These are phyloP conservation scores for Drosophila lacteicornis DNA, from an alignment of 1,140 invertebrate genomes.

Conservation along the genomic window DNA sequence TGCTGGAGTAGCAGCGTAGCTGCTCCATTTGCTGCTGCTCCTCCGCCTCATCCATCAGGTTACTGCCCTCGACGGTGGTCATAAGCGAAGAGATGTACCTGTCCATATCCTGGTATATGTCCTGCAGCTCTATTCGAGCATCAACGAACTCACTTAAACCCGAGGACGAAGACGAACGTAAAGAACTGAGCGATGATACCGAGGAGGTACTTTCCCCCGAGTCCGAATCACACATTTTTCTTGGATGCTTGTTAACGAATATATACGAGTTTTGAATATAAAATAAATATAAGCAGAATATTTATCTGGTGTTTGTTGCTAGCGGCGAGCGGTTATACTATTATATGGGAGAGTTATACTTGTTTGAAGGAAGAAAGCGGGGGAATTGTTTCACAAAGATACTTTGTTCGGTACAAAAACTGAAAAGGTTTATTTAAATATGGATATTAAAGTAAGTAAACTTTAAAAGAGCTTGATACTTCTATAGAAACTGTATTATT, in stretches of 20 bases:
- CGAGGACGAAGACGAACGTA: slow-evolving; percentile 18
- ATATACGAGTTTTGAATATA: slow-evolving; percentile 1
- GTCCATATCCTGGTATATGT: slow-evolving; percentile 47
- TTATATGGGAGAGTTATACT: neutral
- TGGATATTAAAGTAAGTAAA: neutral
- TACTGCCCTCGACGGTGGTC: neutral
- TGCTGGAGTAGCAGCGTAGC: slow-evolving; percentile 90
- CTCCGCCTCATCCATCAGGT: slow-evolving; percentile 85
- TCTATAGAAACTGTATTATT: neutral
- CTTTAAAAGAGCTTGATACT: neutral
- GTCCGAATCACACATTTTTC: slow-evolving; percentile 29
- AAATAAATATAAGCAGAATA: slow-evolving; percentile 28
- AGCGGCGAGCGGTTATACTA: neutral
- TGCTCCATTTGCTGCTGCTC: slow-evolving; percentile 64
- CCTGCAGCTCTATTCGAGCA: slow-evolving; percentile 86
- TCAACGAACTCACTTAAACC: slow-evolving; percentile 86
- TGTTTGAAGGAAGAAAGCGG: neutral
- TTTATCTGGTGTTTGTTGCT: neutral
- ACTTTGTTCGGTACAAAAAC: neutral
- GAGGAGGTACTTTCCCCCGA: slow-evolving; percentile 41
- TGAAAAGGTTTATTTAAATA: neutral
- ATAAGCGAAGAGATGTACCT: slow-evolving; percentile 22
- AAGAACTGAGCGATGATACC: slow-evolving; percentile 5
- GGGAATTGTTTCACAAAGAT: neutral
- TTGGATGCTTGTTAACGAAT: neutral